Conservation (phyloP, 2,888 invertebrate genomes). For the Lobophora halterata region DNA sequence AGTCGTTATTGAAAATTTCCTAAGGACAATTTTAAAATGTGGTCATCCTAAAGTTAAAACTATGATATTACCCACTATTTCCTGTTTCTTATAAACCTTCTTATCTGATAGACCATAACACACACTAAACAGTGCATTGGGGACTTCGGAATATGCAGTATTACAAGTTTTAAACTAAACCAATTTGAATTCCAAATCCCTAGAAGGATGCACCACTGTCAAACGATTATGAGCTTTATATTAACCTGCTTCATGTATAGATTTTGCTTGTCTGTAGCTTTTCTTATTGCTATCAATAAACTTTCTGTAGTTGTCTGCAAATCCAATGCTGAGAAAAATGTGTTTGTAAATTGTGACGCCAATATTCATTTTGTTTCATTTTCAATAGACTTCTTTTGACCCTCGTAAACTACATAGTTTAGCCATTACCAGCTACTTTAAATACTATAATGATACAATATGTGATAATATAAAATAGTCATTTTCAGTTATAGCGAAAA, state of each 20-base stretch:
- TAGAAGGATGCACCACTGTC: constrained; percentile 6
- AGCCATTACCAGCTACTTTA: no score
- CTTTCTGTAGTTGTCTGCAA: constrained; percentile 5
- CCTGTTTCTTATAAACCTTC: constrained; percentile 8
- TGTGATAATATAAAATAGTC: no score
- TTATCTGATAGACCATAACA: constrained; percentile 34
- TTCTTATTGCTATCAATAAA: constrained; percentile 18
- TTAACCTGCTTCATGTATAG: background rate
- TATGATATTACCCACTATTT: constrained; percentile 5
- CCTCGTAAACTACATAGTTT: no score
- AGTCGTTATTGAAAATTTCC: no score
- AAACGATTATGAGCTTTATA: constrained; percentile 10
- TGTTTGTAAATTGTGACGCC: background rate
- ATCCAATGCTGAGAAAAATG: background rate
- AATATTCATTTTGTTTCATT: no score
- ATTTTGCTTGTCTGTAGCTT: constrained; percentile 4
- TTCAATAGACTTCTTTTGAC: no score
- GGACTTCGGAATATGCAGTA: constrained; percentile 51
- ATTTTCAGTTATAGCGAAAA: no score
- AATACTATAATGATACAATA: no score
- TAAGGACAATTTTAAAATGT: background rate
- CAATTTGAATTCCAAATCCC: constrained; percentile 61
- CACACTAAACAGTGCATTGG: constrained; percentile 39
- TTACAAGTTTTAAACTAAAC: constrained; percentile 67
- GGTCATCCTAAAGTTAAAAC: background rate